Evolutionary conservation across 23 tunicate genomes (phyloP), one percentile per base, ranked within the genome.

Genomic region (Diplosoma virens): DNA sequence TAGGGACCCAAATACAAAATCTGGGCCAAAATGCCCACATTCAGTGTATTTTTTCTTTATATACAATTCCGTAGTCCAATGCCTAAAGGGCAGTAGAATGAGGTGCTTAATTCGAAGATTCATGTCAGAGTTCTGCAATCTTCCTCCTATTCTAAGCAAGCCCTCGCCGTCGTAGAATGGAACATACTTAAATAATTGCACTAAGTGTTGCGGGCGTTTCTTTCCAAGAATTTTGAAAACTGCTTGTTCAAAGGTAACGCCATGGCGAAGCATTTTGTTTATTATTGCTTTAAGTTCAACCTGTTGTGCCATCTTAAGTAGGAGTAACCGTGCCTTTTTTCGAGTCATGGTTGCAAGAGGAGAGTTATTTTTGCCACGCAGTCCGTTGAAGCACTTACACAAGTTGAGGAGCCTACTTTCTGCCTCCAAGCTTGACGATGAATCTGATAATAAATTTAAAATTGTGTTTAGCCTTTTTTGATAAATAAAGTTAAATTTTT

Each of bases 91-190:
- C 21, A 74, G 66, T 0, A 74, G 35, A 29, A 74, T 53, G 0
- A 36, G 79, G 53, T 74, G 79, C 66, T 74, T 74, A 1, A 33
- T 18, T 3, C n/a, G 28, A 3, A 53, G 4, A 11, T n/a, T 36
- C 18, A 74, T 18, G 14, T 36, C 53, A 17, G 76, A 9, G 36
- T 70, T 70, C 18, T 70, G 58, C 27, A 70, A 25, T 70, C 76
- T 45, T 46, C 76, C 58, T 17, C 76, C 76, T 35, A 70, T 46
- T 25, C 56, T 22, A 9, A 70, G 29, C 16, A 70, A 22, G 6
- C 76, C 76, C 9, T 70, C 18, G 20, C 18, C 76, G 30, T 28
- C 33, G 6, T 26, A n/a, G 22, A 63, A 25, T 6, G 69, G 34
- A 25, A 63, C 69, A 28, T 11, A 63, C 34, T 30, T 63, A 4